Evolutionary conservation across 2,113 vertebrate species (phyloP), one percentile per base, ranked within the genome.

Genomic region (Alexandromys fortis): DNA sequence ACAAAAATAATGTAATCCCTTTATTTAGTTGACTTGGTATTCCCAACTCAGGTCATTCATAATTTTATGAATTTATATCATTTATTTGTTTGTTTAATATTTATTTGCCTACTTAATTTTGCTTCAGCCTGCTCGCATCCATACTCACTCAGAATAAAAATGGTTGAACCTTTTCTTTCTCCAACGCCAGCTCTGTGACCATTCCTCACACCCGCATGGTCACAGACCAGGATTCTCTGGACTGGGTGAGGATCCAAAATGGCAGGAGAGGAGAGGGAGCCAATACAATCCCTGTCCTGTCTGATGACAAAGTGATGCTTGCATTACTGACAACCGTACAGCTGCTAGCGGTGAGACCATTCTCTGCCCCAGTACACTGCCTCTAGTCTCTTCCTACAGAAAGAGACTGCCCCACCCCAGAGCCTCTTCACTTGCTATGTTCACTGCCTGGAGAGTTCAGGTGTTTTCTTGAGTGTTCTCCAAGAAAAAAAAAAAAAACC

Each of bases 391-490:
- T 77, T 17, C 33, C 1, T 65, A 49, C 4, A 47, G 19, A 70
- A 63, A 63, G 30, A n/a, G 11, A 38, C 22, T 45, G 12, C 33
- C 4, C 65, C 7, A 72, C 21, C 65, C 28, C 65, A 83, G 55
- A 47, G 65, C 38, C 78, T 94, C 94, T 94, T 42, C 30, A 68
- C 63, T 65, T 94, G 21, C 49, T 38, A 0, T 45, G 70, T 72
- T 11, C 26, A 55, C 61, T 78, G 55, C 73, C 55, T 86, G n/a
- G 26, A 77, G 65, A 94, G 35, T 24, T 90, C 14, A 90, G 30
- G n/a, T 68, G 6, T 86, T 89, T 93, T 65, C 85, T 85, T 65
- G n/a, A 45, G 67, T 49, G 22, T 86, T 91, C 76, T 96, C 75
- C 68, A 14, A 2, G 22, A 30, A 79, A 38, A 73, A 73, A 73